Evolutionary conservation across 2,797 vertebrate species (phyloP).

Genomic region (Pampus argenteus): DNA sequence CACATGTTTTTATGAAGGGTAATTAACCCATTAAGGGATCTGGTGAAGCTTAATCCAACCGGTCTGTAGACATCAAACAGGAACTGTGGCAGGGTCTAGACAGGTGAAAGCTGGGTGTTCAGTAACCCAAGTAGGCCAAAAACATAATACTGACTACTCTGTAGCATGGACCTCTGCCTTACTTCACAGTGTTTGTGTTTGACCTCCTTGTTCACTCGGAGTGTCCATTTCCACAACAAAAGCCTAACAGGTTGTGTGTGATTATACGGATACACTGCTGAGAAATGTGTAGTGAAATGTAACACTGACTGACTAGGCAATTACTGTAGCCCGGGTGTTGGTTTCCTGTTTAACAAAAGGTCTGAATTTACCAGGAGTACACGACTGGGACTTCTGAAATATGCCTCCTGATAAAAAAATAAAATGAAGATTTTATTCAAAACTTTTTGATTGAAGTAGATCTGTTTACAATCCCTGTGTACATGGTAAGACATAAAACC

Average conservation of each 20-base stretch:
- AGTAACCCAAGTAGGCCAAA: constrained; percentile 74
- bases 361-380: constrained; percentile 7
- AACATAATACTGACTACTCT: constrained; percentile 60
- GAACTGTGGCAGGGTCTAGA: constrained; percentile 56
- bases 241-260: constrained; percentile 65
- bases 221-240: constrained; percentile 80
- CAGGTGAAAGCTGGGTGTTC: constrained; percentile 71
- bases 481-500: not conserved
- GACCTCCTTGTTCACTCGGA: constrained; percentile 73
- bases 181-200: constrained; percentile 71
- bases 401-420: not conserved
- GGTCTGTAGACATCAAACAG: constrained; percentile 64
- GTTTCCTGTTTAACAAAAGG: constrained; percentile 60
- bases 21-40: constrained; percentile 78
- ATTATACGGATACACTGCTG: constrained; percentile 62
- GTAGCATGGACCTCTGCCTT: constrained; percentile 60
- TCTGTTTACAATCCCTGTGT: constrained; percentile 17
- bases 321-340: constrained; percentile 36
- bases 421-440: constrained; percentile 1
- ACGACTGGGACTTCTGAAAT: not conserved
- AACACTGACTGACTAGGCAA: constrained; percentile 54
- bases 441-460: constrained; percentile 2
- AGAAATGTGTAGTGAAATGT: constrained; percentile 69
- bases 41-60: constrained; percentile 70
- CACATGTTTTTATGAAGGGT: constrained; percentile 67